phyloP scores from a whole-genome alignment of 2,888 invertebrate genomes.

The Lepidochitona cinerea region DNA sequence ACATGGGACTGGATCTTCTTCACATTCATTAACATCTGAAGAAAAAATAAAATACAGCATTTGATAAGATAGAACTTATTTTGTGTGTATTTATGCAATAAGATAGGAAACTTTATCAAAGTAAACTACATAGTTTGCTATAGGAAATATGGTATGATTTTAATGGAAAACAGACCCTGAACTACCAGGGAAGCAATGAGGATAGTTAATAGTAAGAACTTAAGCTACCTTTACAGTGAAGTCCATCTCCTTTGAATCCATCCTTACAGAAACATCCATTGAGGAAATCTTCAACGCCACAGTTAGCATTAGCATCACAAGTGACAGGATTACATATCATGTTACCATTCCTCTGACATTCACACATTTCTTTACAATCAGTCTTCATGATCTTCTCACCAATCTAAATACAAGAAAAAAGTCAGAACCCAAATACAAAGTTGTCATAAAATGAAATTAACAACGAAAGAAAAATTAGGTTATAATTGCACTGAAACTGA shows the following conservation, averaged over 20 bases:
- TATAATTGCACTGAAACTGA: too few relatives aligned
- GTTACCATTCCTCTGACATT: background rate
- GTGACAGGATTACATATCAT: constrained; percentile 9
- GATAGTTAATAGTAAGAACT: too few relatives aligned
- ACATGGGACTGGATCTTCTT: constrained; percentile 3
- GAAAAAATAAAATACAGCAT: background rate
- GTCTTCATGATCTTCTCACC: background rate
- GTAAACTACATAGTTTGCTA: too few relatives aligned
- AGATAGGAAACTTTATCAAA: too few relatives aligned
- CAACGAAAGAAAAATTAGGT: too few relatives aligned
- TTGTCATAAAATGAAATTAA: background rate
- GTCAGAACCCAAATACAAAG: background rate
- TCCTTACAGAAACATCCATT: constrained; percentile 49
- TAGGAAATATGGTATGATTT: too few relatives aligned
- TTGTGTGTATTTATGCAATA: too few relatives aligned
- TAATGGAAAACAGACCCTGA: too few relatives aligned
- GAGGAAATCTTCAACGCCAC: constrained; percentile 25
- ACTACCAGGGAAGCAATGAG: too few relatives aligned
- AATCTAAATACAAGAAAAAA: background rate
- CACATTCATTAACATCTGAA: constrained; percentile 22
- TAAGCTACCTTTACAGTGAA: constrained; percentile 3
- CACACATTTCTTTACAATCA: background rate
- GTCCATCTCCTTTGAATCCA: constrained; percentile 26
- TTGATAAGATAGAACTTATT: too few relatives aligned
- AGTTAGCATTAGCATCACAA: constrained; percentile 40